Evolutionary conservation across 2,797 vertebrate species (phyloP).

Genomic region (Periparus ater): DNA sequence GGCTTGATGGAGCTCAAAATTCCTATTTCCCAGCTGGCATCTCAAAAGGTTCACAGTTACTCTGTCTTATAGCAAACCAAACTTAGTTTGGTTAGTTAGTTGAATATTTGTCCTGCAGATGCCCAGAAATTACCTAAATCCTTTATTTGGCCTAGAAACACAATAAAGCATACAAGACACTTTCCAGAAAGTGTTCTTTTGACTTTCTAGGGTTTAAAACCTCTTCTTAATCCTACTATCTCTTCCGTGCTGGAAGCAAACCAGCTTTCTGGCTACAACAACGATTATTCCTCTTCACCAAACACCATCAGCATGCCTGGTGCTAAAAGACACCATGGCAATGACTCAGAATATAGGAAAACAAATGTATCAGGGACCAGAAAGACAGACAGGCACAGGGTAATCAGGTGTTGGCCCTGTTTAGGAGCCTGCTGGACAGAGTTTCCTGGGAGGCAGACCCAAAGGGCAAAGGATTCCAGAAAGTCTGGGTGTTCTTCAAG

Average conservation of each 20-base stretch:
- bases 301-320: not conserved
- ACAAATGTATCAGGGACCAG: not conserved
- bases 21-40: not conserved
- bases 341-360: not conserved
- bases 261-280: not conserved
- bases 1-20: not conserved
- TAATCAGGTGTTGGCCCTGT: not conserved
- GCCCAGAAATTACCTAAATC: not conserved
- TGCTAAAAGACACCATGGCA: not conserved
- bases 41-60: not conserved
- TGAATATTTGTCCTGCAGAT: not conserved
- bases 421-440: not conserved
- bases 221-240: not conserved
- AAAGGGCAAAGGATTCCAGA: not conserved
- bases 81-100: too few species aligned
- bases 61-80: not conserved
- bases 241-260: not conserved
- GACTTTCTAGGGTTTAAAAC: not conserved
- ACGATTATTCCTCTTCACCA: not conserved
- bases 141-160: not conserved
- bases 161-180: not conserved
- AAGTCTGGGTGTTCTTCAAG: not conserved
- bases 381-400: not conserved
- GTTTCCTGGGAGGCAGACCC: not conserved
- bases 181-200: not conserved